Base-by-base conservation (phyloP, 2,797 vertebrate genomes). In the Takifugu ocellatus region DNA sequence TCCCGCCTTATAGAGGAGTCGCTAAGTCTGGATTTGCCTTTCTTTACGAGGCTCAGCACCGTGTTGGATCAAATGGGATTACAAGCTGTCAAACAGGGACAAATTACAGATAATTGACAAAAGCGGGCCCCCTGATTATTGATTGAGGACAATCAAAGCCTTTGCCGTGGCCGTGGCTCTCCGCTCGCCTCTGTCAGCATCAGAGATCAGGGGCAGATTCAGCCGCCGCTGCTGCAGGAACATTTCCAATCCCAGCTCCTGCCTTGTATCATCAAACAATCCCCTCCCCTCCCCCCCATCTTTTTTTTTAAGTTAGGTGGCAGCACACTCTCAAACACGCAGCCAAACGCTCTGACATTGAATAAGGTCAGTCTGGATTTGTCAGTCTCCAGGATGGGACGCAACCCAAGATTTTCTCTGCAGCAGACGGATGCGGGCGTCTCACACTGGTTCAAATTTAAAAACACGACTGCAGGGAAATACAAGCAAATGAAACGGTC, bases 51-150 rank as follows among this genome's bases (percentile, higher is more conserved):
- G 74, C 75, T 81, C 79, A 63, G 76, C 64, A 81, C 85, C 87
- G 81, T 85, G 77, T 78, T 75, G 75, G 68, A 88, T 89, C 69
- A 78, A 66, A 72, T 47, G 57, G 81, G 84, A 81, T 89, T 90
- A 87, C 36, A n/a, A 68, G 62, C 64, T 83, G 77, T 82, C 83
- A 82, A 79, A 86, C 61, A 74, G 67, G 69, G 67, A 82, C 73
- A 85, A 81, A 84, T 88, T 80, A 84, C 76, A 86, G 87, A 86
- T 89, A 84, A 88, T 75, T 86, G 83, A 87, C 80, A 84, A 88
- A 84, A 82, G 69, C 61, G 65, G 81, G 72, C 55, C 63, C 21
- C 63, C 65, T 74, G 76, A 81, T 84, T 82, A 87, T 83, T 74
- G 86, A 87, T 86, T 64, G 68, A 69, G 77, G 74, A 63, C 72